Base-by-base conservation (phyloP, 2,888 invertebrate species). In the Frankliniella intonsa region DNA sequence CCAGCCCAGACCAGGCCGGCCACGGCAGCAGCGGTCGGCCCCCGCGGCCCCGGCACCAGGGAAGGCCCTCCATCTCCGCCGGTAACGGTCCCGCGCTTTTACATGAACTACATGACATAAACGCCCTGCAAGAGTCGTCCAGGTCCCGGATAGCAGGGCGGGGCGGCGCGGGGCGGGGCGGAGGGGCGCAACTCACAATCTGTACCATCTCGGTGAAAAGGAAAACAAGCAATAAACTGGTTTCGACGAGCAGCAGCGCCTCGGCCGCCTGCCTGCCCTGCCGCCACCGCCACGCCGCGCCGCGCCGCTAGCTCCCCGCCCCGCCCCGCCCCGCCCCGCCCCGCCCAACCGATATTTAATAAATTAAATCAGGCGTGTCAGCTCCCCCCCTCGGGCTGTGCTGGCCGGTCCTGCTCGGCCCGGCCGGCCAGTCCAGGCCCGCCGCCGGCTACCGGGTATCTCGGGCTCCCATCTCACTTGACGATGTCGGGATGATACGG, bases 311-410 rank as follows among this genome's bases (percentile, higher is more conserved):
- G 62, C 62, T 62, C 62, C 7, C 38, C 62, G 55, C 55, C 55
- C 38, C 55, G 55, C 55, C n/a, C 14, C 51, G 51, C 51, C 51
- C 3, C 69, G 69, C 69, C 12, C 69, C 69, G 38, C 38, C 25
- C 69, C 38, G 22, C 69, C 69, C 69, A 76, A 76, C 69, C 69
- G 69, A 76, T 76, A 76, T 76, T 76, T 76, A 76, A 76, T 76
- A 76, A 76, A 76, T 76, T 76, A 76, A 76, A 76, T 76, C 69
- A 76, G 69, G 69, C 25, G 69, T 76, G 69, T 76, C 69, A 76
- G 69, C 69, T 76, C 69, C 69, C 69, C 12, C 55, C 55, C 55
- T 55, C 55, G 55, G 55, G 55, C 55, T 3, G 38, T 38, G 38
- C 38, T 5, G 38, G 38, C 38, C 38, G 38, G 38, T 38, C 38